Base-by-base conservation (phyloP, 2,888 invertebrate species). In the Endotricha flammealis region DNA sequence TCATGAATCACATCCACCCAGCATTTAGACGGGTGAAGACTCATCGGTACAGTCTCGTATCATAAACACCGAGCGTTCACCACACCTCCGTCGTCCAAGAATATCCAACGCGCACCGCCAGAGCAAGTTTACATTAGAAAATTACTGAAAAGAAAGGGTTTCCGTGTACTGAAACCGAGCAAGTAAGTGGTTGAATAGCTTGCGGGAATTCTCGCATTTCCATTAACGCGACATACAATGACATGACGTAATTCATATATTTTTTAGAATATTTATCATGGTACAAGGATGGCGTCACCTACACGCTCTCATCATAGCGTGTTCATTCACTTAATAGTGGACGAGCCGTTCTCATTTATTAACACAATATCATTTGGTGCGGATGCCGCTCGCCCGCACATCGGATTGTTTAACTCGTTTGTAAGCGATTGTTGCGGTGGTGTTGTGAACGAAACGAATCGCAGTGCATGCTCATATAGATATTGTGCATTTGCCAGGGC, bases 191-290 rank as follows among this genome's bases (percentile, higher is more conserved):
- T 12, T n/a, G n/a, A n/a, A n/a, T 6, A 27, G 27, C 7, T 22
- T 12, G 16, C 9, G 33, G 28, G 10, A 10, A 30, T 27, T 39
- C 30, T 25, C 17, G 12, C 8, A n/a, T 29, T 25, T 30, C 36
- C 25, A 28, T 51, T 52, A 47, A 43, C 37, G 24, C 33, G 29
- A 29, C 46, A 47, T 42, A 39, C 42, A 44, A 42, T 48, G 41
- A 48, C 39, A 53, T 69, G 66, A 68, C 63, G 66, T 53, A 61
- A 64, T 44, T 39, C 39, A 35, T 47, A 44, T 54, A n/a, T 57
- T 62, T 58, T 62, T 58, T 58, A 64, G 53, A 57, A 50, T 52
- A 59, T 57, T 55, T 58, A 63, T 64, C 52, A 57, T 53, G 29
- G 39, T 17, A n/a, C 20, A 32, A 28, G 33, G 20, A n/a, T 45